A percentile compares a stretch with the other conserved stretches of the same genome.
phyloP scores from a whole-genome alignment of 2,113 vertebrate species.

The Desmodus rotundus region DNA sequence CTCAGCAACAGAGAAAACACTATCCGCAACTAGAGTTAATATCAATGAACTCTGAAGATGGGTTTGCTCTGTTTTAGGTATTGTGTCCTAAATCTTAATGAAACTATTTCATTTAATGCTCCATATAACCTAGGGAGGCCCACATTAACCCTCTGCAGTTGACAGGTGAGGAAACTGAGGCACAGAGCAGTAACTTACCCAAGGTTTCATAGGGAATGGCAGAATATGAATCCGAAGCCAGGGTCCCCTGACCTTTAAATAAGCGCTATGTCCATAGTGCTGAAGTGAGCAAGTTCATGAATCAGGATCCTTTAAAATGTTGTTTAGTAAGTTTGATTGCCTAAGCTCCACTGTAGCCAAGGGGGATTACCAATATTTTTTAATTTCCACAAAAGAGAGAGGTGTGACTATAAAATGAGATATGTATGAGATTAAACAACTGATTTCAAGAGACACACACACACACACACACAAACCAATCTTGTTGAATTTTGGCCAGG shows the following conservation, averaged over 20 bases:
- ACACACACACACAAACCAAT: neutral
- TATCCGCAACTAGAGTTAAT: neutral
- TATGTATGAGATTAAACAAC: slow-evolving; percentile 6
- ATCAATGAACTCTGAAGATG: neutral
- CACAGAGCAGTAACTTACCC: neutral
- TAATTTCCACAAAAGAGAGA: slow-evolving; percentile 35
- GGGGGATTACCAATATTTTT: slow-evolving; percentile 38
- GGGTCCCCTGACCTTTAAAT: neutral
- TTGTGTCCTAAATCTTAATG: neutral
- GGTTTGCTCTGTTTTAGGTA: neutral
- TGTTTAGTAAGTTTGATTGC: neutral
- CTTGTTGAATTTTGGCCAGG: neutral
- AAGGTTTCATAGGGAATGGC: neutral
- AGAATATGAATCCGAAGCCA: neutral
- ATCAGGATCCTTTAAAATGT: neutral
- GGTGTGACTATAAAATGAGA: slow-evolving; percentile 27
- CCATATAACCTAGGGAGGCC: neutral
- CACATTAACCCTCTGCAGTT: neutral
- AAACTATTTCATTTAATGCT: neutral
- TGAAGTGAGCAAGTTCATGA: neutral
- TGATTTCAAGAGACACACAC: slow-evolving; percentile 17
- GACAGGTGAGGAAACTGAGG: neutral
- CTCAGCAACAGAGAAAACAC: neutral
- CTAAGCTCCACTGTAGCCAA: slow-evolving; percentile 7
- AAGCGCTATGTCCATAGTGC: neutral